phyloP scores from a whole-genome alignment of 1,140 invertebrate genomes.

The Drosophila azteca region DNA sequence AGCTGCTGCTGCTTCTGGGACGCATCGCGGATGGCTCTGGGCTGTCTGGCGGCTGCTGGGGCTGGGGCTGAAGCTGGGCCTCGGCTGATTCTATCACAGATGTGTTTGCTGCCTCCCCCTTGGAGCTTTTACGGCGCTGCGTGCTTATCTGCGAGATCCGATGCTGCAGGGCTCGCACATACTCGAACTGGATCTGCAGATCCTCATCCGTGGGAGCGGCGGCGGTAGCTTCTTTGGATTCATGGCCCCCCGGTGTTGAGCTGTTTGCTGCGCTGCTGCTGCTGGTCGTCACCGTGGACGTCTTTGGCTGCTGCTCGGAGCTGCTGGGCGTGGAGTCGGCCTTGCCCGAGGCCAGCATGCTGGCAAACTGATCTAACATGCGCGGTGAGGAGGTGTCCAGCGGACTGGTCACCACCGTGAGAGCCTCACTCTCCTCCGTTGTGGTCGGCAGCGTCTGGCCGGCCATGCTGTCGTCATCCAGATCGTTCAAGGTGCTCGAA shows the following conservation, averaged over 20 bases:
- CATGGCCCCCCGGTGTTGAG: slow-evolving; percentile 43
- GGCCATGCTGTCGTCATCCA: slow-evolving; percentile 86
- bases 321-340: slow-evolving; percentile 75
- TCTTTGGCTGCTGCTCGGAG: slow-evolving; percentile 76
- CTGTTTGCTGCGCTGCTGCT: slow-evolving; percentile 44
- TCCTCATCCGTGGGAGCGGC: slow-evolving; percentile 43
- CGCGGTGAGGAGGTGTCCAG: slow-evolving; percentile 83
- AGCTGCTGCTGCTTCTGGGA: slow-evolving; percentile 55
- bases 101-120: slow-evolving; percentile 81
- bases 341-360: slow-evolving; percentile 53
- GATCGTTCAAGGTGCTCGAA: slow-evolving; percentile 79
- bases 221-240: slow-evolving; percentile 41
- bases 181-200: slow-evolving; percentile 84
- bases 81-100: slow-evolving; percentile 78
- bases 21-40: slow-evolving; percentile 35
- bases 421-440: slow-evolving; percentile 85
- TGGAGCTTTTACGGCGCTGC: slow-evolving; percentile 86
- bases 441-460: slow-evolving; percentile 84
- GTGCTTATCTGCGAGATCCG: slow-evolving; percentile 90
- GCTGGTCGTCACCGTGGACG: slow-evolving; percentile 57
- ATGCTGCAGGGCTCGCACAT: slow-evolving; percentile 88
- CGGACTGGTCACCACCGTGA: slow-evolving; percentile 85
- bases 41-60: not conserved
- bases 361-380: slow-evolving; percentile 64
- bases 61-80: slow-evolving; percentile 17